phyloP scores from a whole-genome alignment of 2,797 vertebrate genomes.

The Streptopelia turtur region DNA sequence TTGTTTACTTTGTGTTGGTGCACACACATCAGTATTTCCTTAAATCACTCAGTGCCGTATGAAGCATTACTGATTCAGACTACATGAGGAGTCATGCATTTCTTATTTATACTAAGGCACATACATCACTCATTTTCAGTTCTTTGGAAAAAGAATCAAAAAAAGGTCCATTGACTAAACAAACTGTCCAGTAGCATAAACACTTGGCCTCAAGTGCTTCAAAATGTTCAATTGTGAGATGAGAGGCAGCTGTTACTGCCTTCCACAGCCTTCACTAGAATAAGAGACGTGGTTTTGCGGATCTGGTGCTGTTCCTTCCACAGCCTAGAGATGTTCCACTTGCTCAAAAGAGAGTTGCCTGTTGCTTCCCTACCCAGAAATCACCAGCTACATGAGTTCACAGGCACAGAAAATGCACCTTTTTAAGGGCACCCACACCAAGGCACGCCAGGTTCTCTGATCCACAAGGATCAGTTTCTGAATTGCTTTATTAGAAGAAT shows the following conservation, averaged over 20 bases:
- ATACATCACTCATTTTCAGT: background rate
- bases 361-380: background rate
- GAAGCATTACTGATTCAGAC: background rate
- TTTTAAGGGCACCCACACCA: background rate
- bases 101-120: conserved; percentile 11
- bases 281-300: background rate
- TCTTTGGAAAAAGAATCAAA: background rate
- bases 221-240: conserved; percentile 19
- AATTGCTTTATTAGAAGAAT: background rate
- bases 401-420: background rate
- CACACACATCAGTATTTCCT: background rate
- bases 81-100: background rate
- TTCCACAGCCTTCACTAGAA: background rate
- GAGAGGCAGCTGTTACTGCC: conserved; percentile 54
- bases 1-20: conserved; percentile 5
- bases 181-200: conserved; percentile 57
- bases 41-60: background rate
- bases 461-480: background rate
- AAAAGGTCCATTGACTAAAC: conserved; percentile 46
- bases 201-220: conserved; percentile 37
- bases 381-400: background rate
- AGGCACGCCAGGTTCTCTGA: background rate
- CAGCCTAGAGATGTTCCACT: background rate
- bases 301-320: background rate
- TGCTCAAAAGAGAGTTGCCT: background rate